These are phyloP conservation scores for Prenolepis imparis DNA, from an alignment of 2,888 invertebrate genomes.

Conservation along the genomic window DNA sequence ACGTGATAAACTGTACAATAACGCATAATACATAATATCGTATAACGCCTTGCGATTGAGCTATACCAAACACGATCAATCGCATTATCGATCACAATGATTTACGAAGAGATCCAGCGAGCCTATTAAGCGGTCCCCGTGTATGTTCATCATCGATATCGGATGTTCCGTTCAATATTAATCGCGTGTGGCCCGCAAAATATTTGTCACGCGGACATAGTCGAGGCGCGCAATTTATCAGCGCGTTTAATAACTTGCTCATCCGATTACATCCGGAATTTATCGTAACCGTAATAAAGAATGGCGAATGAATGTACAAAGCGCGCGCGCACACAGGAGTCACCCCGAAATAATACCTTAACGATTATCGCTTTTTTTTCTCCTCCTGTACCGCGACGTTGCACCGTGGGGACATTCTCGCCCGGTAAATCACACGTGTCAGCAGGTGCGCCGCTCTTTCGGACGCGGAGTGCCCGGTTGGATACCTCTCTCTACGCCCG, in stretches of 20 bases:
- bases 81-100: constrained; percentile 51
- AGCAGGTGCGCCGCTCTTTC: constrained; percentile 59
- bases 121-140: constrained; percentile 31
- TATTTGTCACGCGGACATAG: constrained; percentile 46
- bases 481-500: constrained; percentile 31
- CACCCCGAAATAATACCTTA: constrained; percentile 33
- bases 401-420: constrained; percentile 37
- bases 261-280: constrained; percentile 46
- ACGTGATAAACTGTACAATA: constrained; percentile 25
- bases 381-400: constrained; percentile 9
- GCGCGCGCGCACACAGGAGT: background rate
- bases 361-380: constrained; percentile 46
- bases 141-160: constrained; percentile 32
- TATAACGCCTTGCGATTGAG: constrained; percentile 40
- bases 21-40: constrained; percentile 35
- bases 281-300: constrained; percentile 51
- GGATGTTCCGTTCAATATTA: constrained; percentile 40
- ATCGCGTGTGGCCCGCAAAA: constrained; percentile 34
- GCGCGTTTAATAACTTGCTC: constrained; percentile 52
- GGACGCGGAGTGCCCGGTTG: constrained; percentile 22
- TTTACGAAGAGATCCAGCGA: constrained; percentile 48
- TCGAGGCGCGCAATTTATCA: constrained; percentile 39
- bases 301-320: background rate
- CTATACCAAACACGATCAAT: constrained; percentile 34
- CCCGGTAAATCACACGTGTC: constrained; percentile 64